phyloP scores from a whole-genome alignment of 2,888 invertebrate genomes.

The Diaprepes abbreviatus region DNA sequence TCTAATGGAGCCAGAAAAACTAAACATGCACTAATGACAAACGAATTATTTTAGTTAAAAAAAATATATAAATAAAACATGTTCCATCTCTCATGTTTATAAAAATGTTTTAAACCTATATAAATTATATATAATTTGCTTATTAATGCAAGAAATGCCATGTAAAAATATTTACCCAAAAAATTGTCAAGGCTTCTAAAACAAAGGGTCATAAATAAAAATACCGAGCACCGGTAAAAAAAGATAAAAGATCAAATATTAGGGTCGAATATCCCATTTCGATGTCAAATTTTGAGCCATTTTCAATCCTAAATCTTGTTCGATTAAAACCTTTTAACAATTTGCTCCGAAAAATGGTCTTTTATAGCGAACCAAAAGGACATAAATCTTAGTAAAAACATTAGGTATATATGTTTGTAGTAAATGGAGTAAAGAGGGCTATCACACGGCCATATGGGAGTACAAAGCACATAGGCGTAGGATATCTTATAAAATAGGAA shows the following conservation, averaged over 20 bases:
- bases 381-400: slow-evolving; percentile 13
- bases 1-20: no score
- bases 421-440: background rate
- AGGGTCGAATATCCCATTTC: background rate
- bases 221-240: background rate
- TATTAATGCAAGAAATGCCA: no score
- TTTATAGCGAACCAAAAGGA: background rate
- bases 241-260: background rate
- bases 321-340: slow-evolving; percentile 10
- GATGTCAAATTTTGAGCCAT: background rate
- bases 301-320: background rate
- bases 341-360: background rate
- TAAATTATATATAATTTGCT: no score
- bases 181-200: background rate
- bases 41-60: no score
- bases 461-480: slow-evolving; percentile 13
- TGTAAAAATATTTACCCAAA: no score
- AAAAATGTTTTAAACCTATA: no score
- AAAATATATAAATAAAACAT: no score
- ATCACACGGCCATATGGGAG: background rate
- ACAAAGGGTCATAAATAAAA: slow-evolving; percentile 1
- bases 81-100: no score
- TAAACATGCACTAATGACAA: no score
- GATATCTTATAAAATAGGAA: no score
- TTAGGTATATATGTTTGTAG: background rate